A percentile compares a stretch with the other conserved stretches of the same genome.
phyloP scores from a whole-genome alignment of 2,797 vertebrate genomes.

The Enteromius argenteus region DNA sequence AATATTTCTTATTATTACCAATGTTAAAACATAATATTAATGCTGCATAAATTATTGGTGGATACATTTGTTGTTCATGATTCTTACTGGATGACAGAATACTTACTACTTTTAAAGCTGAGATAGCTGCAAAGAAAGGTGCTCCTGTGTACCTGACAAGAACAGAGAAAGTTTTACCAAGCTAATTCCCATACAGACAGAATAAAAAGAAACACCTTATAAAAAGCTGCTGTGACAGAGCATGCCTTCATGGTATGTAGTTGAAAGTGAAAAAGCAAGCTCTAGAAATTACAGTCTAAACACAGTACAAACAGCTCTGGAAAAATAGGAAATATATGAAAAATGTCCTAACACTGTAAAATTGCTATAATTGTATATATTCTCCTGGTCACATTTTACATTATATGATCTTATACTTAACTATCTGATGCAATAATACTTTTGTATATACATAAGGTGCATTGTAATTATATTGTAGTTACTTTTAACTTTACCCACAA shows the following conservation, averaged over 20 bases:
- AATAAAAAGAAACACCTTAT: neutral
- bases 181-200: neutral
- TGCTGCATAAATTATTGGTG: neutral
- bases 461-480: neutral
- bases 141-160: constrained; percentile 92
- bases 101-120: constrained; percentile 96
- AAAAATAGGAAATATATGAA: neutral
- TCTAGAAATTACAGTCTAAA: neutral
- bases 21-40: neutral
- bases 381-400: neutral
- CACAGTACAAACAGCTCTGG: neutral
- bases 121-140: constrained; percentile 96
- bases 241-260: neutral
- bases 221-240: neutral
- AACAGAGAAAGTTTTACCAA: neutral
- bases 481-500: neutral
- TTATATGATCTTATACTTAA: neutral
- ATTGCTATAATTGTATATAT: neutral
- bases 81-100: neutral
- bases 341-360: neutral
- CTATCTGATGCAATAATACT: neutral
- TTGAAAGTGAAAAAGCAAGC: neutral
- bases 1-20: neutral
- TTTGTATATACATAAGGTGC: neutral
- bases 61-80: neutral